Evolutionary conservation across 2,797 vertebrate genomes (phyloP), one percentile per base, ranked within the genome.

Genomic region (Coregonus sp.): DNA sequence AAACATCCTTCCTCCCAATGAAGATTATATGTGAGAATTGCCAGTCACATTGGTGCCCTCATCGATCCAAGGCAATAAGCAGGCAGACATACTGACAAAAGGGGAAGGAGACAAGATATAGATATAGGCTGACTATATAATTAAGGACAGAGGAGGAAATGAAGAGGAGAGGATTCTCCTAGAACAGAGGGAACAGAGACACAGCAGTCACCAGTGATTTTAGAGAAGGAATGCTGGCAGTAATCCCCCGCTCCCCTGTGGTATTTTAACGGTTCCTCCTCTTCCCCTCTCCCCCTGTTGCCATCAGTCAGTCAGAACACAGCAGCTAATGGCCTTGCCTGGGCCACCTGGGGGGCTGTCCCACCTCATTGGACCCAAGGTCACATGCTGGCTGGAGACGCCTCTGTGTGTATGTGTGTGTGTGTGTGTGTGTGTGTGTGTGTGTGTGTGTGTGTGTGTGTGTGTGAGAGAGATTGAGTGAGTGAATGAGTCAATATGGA

Each of bases 241-340:
- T 78, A 80, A 83, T 85, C 79, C 74, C 66, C 75, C 7, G 75
- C 79, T 81, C 80, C 73, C 80, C 75, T 74, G 70, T 72, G 75
- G 79, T 71, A 87, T 80, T 80, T 76, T 82, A 82, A 84, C 78
- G 71, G 76, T 66, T 78, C 71, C 74, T 80, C 73, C 61, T 66
- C 68, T n/a, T 70, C 67, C 77, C 72, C 75, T 35, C 50, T 81
- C 78, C 75, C 25, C 61, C 70, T 79, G 82, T 75, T 66, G 47
- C 82, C 65, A 81, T 87, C 84, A 82, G 79, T n/a, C 69, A 71
- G 37, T n/a, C 69, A 52, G 37, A 52, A 37, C 72, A 70, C 69
- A 75, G 77, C 65, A 78, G 74, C 71, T 33, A 79, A 77, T 50
- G 73, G 80, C 69, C 54, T 69, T 63, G 66, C 75, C 72, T 65